Percentiles rank a stretch among this genome's conserved stretches.
These are phyloP conservation scores for Tichodroma muraria DNA, from an alignment of 2,113 vertebrate species.

Conservation along the genomic window DNA sequence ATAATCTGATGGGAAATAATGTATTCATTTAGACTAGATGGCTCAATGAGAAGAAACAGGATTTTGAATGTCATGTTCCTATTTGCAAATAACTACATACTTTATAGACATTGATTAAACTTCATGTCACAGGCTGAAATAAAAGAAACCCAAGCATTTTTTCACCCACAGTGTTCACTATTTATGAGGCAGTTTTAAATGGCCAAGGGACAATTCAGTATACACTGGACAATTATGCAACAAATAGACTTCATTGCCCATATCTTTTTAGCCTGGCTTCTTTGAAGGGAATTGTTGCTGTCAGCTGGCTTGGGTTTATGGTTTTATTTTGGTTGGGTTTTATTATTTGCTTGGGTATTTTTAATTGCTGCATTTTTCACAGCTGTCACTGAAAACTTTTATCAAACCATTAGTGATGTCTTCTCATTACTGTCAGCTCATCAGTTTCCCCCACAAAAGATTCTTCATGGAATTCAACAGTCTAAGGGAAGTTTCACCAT, in stretches of 20 bases:
- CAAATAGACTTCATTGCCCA: background rate
- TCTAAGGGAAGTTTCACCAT: background rate
- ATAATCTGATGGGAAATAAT: background rate
- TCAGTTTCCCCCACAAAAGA: background rate
- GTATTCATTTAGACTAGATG: background rate
- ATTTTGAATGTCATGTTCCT: background rate
- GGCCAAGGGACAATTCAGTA: background rate
- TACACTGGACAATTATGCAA: background rate
- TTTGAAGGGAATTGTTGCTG: background rate
- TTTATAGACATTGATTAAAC: background rate
- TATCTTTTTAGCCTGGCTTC: background rate
- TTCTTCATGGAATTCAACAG: constrained; percentile 2
- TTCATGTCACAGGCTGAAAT: background rate
- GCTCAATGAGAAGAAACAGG: background rate
- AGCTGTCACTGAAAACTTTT: background rate
- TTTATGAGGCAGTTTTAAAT: background rate
- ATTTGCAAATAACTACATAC: background rate
- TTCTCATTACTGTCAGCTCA: background rate
- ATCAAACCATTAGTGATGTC: background rate
- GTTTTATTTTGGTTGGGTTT: no score
- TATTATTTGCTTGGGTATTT: background rate
- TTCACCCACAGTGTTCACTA: background rate
- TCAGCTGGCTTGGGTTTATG: no score
- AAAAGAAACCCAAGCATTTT: background rate
- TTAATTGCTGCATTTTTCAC: background rate